Conservation (phyloP, 2,888 invertebrate species). For the Julus scandinavius region DNA sequence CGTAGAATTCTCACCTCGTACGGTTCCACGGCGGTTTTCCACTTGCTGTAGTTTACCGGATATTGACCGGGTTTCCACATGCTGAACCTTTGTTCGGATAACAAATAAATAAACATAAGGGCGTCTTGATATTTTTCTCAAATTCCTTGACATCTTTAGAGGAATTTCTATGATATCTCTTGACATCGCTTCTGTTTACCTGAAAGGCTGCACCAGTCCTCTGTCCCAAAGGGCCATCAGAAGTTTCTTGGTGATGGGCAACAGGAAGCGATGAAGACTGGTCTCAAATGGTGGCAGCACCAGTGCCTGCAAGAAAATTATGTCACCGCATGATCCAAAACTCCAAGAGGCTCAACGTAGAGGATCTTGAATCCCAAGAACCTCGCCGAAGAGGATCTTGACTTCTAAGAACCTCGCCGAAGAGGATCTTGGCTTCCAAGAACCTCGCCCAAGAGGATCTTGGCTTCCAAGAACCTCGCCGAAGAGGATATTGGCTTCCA, state of each 20-base stretch:
- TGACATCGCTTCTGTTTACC: neutral
- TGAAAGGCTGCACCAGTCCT: conserved; percentile 53
- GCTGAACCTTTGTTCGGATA: conserved; percentile 63
- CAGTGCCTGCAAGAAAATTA: conserved; percentile 70
- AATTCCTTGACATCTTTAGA: neutral
- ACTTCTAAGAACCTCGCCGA: too few species aligned
- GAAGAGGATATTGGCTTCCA: too few species aligned
- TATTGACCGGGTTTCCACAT: conserved; percentile 67
- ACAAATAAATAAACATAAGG: neutral
- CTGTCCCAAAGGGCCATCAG: conserved; percentile 39
- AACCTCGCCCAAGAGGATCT: too few species aligned
- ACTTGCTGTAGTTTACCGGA: conserved; percentile 66
- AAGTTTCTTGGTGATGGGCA: conserved; percentile 76
- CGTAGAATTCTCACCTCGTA: conserved; percentile 60
- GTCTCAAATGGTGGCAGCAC: conserved; percentile 92
- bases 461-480: too few species aligned
- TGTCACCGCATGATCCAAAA: too few species aligned
- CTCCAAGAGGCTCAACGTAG: too few species aligned
- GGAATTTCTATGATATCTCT: too few species aligned
- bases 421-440: too few species aligned
- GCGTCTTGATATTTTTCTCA: neutral
- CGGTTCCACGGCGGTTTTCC: conserved; percentile 65
- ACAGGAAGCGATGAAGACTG: conserved; percentile 80
- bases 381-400: neutral
- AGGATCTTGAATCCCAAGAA: too few species aligned